Conservation (phyloP, 2,113 vertebrate species). For the Candoia aspera region DNA sequence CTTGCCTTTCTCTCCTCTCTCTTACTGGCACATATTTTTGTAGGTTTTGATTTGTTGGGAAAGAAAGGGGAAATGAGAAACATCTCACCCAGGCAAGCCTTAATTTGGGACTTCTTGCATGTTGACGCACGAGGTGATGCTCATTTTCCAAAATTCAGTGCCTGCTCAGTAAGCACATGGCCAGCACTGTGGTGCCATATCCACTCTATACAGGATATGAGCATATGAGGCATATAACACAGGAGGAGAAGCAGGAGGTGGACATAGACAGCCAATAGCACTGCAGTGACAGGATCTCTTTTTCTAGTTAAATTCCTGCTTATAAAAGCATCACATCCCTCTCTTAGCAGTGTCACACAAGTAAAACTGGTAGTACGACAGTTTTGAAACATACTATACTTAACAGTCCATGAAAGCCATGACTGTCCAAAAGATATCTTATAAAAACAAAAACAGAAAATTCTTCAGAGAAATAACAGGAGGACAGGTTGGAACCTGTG, state of each 20-base stretch:
- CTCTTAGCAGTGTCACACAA: neutral
- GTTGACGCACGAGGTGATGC: neutral
- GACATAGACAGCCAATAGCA: neutral
- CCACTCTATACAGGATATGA: neutral
- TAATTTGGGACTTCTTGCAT: neutral
- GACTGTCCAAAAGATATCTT: no score
- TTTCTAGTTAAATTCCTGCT: neutral
- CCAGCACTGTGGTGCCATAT: neutral
- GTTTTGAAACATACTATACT: neutral
- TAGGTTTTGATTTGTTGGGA: neutral
- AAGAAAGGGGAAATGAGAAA: neutral
- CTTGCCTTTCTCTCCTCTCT: neutral
- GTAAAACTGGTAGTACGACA: neutral
- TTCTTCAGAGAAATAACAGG: no score
- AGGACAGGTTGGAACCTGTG: no score
- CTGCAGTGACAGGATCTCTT: neutral
- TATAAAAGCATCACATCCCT: neutral
- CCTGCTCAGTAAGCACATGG: neutral
- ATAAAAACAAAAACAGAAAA: no score
- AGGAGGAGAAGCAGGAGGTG: neutral
- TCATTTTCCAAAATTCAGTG: no score
- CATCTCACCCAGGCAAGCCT: neutral
- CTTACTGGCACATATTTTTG: neutral
- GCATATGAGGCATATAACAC: neutral
- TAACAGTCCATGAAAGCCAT: neutral